A percentile compares a stretch with the other conserved stretches of the same genome.
These are phyloP conservation scores for Brachypodius melanocephalos DNA, from an alignment of 2,113 vertebrate genomes.

Conservation along the genomic window DNA sequence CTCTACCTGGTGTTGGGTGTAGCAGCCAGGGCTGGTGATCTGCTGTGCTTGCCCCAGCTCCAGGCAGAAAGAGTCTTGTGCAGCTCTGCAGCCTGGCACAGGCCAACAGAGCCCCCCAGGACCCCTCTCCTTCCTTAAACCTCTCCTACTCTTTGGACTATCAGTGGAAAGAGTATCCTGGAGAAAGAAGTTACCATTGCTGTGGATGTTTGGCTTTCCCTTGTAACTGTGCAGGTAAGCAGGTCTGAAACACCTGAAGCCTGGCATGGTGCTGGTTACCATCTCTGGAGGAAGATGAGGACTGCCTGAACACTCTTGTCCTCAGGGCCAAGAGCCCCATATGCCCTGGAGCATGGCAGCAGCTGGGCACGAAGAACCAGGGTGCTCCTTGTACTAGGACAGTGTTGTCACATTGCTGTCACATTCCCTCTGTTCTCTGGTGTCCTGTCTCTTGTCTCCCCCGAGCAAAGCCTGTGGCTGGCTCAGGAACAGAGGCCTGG, in stretches of 20 bases:
- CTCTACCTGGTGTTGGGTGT: not conserved
- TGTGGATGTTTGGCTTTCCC: not conserved
- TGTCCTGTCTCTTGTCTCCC: not conserved
- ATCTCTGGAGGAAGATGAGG: not conserved
- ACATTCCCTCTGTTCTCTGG: accelerated
- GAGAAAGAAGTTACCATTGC: not conserved
- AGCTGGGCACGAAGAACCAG: not conserved
- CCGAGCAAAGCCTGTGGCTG: not conserved
- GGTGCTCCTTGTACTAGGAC: not conserved
- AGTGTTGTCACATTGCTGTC: accelerated
- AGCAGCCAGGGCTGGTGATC: accelerated
- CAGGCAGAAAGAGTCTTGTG: accelerated
- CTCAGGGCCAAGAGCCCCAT: not conserved
- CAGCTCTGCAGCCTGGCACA: not conserved
- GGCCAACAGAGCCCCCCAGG: not conserved
- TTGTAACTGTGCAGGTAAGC: not conserved
- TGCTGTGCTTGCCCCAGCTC: not conserved
- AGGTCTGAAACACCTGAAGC: not conserved
- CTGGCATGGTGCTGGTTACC: accelerated
- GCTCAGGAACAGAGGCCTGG: not conserved
- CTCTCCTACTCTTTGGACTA: not conserved
- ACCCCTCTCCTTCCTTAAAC: accelerated
- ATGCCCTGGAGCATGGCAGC: not conserved
- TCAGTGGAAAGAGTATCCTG: not conserved
- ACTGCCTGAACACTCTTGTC: not conserved